Evolutionary conservation across 1,140 invertebrate genomes (phyloP), one percentile per base, ranked within the genome.

Genomic region (Drosophila obscura): DNA sequence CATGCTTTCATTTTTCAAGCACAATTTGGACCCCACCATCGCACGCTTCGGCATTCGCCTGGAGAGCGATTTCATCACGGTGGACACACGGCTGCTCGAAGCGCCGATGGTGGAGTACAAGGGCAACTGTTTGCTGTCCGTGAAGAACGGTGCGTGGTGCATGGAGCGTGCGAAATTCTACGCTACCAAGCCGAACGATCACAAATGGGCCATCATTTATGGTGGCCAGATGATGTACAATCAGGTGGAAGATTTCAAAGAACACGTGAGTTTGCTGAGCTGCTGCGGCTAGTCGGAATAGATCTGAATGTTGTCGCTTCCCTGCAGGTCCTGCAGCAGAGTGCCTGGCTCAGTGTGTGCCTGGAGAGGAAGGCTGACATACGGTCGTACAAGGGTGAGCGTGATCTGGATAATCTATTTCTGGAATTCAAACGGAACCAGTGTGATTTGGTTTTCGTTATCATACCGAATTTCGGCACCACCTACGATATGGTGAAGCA

Each of bases 401-500:
- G 48, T 0, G 5, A 64, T 13, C 56, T 91, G 6, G 74, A 87
- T 22, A 41, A 24, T 0, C 55, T 41, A 5, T 78, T 91, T 4
- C 35, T 5, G 3, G 68, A 90, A 2, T 55, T 88, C 0, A 88
- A 88, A 35, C 39, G 19, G 5, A 26, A 61, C 0, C 35, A 77
- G 6, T 75, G n/a, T 16, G 60, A 53, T n/a, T 55, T 87, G 31
- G 81, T 91, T 2, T 48, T 95, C 9, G 92, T 95, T 4, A 90
- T 95, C 46, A 93, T 95, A 24, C 75, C 95, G 2, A 90, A 94
- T 7, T 92, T 91, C 19, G 92, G 92, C 0, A 68, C 88, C 16
- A 53, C 71, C 22, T 94, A 94, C 62, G 91, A 93, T 83, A 79
- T 93, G 82, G 91, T 97, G 0, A 98, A 98, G 90, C 94, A 96